phyloP scores from a whole-genome alignment of 2,888 invertebrate genomes.

The Torymus tubicola region DNA sequence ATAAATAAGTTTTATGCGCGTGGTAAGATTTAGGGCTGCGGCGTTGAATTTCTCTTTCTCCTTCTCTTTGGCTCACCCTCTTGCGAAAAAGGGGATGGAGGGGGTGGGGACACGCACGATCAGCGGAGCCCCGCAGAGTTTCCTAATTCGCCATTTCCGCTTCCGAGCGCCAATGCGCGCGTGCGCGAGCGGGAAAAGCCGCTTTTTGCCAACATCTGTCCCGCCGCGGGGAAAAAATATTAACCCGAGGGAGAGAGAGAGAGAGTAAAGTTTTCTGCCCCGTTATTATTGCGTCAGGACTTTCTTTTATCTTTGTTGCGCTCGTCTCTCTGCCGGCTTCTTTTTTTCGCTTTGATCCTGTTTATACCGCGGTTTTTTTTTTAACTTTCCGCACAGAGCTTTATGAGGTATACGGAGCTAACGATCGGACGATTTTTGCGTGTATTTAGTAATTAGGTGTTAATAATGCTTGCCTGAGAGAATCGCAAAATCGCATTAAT shows the following conservation, averaged over 20 bases:
- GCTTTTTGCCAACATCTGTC: conserved; percentile 51
- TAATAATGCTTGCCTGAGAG: too few relatives aligned
- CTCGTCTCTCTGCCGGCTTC: not conserved
- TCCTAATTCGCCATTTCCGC: conserved; percentile 57
- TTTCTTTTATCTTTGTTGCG: not conserved
- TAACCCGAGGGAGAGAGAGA: not conserved
- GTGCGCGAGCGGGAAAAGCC: conserved; percentile 10
- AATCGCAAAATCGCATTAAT: too few relatives aligned
- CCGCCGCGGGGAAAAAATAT: conserved; percentile 9
- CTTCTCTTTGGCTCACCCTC: too few relatives aligned
- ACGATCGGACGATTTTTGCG: too few relatives aligned
- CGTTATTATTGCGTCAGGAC: conserved; percentile 6
- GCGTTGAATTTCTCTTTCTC: too few relatives aligned
- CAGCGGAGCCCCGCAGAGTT: conserved; percentile 37
- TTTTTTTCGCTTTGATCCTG: not conserved
- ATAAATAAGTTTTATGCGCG: conserved; percentile 63
- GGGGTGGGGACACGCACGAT: conserved; percentile 36
- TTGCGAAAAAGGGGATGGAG: too few relatives aligned
- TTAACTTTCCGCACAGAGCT: not conserved
- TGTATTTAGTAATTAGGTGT: too few relatives aligned
- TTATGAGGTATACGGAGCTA: too few relatives aligned
- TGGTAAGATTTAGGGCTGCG: conserved; percentile 48
- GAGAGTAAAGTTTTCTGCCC: not conserved
- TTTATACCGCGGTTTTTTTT: not conserved
- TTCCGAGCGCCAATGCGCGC: conserved; percentile 31